A percentile compares a stretch with the other conserved stretches of the same genome.
Evolutionary conservation across 2,797 vertebrate species (phyloP).

Genomic region (Artibeus jamaicensis): DNA sequence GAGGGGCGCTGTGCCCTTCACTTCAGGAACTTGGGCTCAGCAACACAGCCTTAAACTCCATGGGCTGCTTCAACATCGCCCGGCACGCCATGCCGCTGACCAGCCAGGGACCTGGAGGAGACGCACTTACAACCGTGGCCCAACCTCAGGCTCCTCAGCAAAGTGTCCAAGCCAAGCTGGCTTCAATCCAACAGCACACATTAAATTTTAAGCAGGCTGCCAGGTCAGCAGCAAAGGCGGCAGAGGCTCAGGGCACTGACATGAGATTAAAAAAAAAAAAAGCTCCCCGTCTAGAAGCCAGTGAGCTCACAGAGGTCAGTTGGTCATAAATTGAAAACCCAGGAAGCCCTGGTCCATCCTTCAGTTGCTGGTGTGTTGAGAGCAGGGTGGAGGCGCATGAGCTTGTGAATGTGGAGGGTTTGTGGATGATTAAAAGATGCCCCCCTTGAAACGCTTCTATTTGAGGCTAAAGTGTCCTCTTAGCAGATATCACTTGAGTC

Average conservation of each 20-base stretch:
- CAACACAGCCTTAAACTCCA: conserved; percentile 93
- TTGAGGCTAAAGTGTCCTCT: background rate
- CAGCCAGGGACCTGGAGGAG: background rate
- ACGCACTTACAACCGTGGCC: background rate
- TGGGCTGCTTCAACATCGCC: conserved; percentile 93
- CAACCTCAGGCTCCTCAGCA: conserved; percentile 25
- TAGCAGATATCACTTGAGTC: background rate
- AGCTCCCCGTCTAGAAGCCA: background rate
- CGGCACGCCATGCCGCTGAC: conserved; percentile 88
- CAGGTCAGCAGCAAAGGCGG: background rate
- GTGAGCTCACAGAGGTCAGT: too few species aligned
- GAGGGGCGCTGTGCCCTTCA: conserved; percentile 90
- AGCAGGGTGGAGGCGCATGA: background rate
- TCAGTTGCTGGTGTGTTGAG: background rate
- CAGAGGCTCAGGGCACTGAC: background rate
- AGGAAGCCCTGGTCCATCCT: too few species aligned
- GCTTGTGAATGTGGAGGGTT: background rate
- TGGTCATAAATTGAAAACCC: background rate
- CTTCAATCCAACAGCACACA: conserved; percentile 58
- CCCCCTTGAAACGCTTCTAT: background rate
- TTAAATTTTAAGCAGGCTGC: background rate
- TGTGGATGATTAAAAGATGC: background rate
- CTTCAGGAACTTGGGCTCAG: conserved; percentile 91
- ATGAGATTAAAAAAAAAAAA: background rate
- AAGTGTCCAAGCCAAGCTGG: conserved; percentile 57